These are phyloP conservation scores for Hyles lineata DNA, from an alignment of 2,888 invertebrate genomes.

Conservation along the genomic window DNA sequence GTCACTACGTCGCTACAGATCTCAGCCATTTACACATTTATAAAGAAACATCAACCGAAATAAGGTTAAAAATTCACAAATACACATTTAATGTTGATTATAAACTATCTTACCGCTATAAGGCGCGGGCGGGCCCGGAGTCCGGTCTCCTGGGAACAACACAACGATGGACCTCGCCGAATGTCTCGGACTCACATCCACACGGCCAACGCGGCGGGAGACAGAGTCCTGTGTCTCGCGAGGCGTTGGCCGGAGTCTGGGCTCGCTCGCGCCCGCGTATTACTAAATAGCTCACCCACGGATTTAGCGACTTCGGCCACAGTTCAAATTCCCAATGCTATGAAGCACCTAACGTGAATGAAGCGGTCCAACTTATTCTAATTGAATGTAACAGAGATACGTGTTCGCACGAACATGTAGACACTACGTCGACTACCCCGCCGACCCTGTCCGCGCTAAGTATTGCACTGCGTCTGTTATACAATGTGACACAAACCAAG, in stretches of 20 bases:
- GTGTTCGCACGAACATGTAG: constrained; percentile 32
- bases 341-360: constrained; percentile 62
- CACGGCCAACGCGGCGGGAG: constrained; percentile 41
- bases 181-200: constrained; percentile 9
- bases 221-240: neutral
- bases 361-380: constrained; percentile 26
- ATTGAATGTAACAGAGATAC: constrained; percentile 42
- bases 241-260: constrained; percentile 55
- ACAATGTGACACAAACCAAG: constrained; percentile 32
- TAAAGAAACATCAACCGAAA: constrained; percentile 82
- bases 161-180: neutral
- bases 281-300: constrained; percentile 62
- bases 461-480: constrained; percentile 21
- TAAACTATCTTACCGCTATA: constrained; percentile 70
- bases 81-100: constrained; percentile 84
- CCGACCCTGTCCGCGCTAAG: constrained; percentile 9
- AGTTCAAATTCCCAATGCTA: constrained; percentile 61
- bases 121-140: constrained; percentile 65
- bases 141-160: constrained; percentile 4
- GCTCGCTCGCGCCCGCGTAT: constrained; percentile 58
- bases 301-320: constrained; percentile 77
- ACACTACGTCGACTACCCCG: constrained; percentile 29
- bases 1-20: constrained; percentile 79
- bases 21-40: constrained; percentile 82
- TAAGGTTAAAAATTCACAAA: constrained; percentile 82